Evolutionary conservation across 2,888 invertebrate genomes (phyloP).

Genomic region (Pycnomerus fuliginosus): DNA sequence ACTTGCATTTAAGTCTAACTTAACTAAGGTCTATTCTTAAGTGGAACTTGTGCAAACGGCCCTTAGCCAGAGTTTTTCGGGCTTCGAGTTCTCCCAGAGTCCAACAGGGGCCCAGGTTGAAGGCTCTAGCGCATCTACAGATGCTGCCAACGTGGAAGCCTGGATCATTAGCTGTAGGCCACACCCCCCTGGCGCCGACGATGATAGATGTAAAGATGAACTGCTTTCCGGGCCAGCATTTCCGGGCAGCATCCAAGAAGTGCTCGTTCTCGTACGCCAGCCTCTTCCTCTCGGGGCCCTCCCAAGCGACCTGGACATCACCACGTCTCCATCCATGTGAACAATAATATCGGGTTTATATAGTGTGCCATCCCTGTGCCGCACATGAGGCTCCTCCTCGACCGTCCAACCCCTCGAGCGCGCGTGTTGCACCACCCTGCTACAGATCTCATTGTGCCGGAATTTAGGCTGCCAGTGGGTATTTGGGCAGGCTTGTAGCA

Average conservation of each 20-base stretch:
- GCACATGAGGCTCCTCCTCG: slow-evolving; percentile 19
- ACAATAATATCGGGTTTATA: slow-evolving; percentile 26
- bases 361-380: slow-evolving; percentile 15
- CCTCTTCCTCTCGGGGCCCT: slow-evolving; percentile 16
- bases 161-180: slow-evolving; percentile 26
- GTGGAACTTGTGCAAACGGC: no score
- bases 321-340: background rate
- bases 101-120: no score
- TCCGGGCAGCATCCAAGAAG: slow-evolving; percentile 25
- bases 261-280: slow-evolving; percentile 21
- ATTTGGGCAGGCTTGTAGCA: slow-evolving; percentile 27
- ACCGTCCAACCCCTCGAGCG: slow-evolving; percentile 5
- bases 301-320: slow-evolving; percentile 8
- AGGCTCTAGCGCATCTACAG: no score
- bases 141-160: no score
- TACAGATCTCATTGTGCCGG: slow-evolving; percentile 14
- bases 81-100: no score
- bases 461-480: slow-evolving; percentile 25
- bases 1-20: no score
- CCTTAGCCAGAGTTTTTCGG: no score
- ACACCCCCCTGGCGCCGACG: slow-evolving; percentile 32
- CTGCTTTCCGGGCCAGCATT: slow-evolving; percentile 19
- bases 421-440: slow-evolving; percentile 6
- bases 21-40: no score
- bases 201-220: slow-evolving; percentile 23